Evolutionary conservation across 2,113 vertebrate genomes (phyloP).

Genomic region (Heterotis niloticus): DNA sequence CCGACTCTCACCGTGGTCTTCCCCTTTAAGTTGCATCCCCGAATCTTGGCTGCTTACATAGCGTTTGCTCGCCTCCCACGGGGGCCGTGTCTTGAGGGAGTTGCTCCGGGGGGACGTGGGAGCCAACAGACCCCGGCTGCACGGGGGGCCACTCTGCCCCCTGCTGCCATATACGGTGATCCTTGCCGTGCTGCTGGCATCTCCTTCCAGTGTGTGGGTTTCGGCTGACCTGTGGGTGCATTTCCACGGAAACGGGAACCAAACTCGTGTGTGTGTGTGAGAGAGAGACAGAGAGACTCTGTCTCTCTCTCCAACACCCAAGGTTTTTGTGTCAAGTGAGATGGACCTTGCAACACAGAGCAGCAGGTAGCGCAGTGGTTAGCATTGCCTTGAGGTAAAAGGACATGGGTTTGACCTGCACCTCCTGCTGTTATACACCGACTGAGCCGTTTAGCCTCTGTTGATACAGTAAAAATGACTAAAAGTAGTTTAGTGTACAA

Average conservation of each 20-base stretch:
- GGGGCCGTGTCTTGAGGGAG: not conserved
- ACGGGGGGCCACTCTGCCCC: constrained; percentile 28
- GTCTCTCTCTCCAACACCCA: too few species aligned
- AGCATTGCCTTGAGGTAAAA: too few species aligned
- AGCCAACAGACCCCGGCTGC: constrained; percentile 27
- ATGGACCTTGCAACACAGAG: too few species aligned
- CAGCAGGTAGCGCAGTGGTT: too few species aligned
- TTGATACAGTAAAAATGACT: too few species aligned
- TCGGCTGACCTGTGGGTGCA: not conserved
- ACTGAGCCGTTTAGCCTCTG: too few species aligned
- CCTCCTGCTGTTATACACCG: too few species aligned
- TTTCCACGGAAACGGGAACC: not conserved
- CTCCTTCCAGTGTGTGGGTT: constrained; percentile 25
- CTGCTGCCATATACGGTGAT: constrained; percentile 66
- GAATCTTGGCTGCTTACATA: not conserved
- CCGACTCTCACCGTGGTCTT: not conserved
- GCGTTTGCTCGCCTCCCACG: not conserved
- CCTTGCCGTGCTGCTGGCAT: constrained; percentile 44
- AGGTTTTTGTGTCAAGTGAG: too few species aligned
- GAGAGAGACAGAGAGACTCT: too few species aligned
- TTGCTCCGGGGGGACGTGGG: constrained; percentile 28
- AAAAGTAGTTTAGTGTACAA: too few species aligned
- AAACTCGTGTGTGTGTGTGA: not conserved
- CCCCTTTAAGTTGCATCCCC: constrained; percentile 5
- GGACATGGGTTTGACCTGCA: too few species aligned